Percentiles rank a stretch among this genome's conserved stretches.
These are phyloP conservation scores for Notodonta dromedarius DNA, from an alignment of 2,888 invertebrate genomes.

Conservation along the genomic window DNA sequence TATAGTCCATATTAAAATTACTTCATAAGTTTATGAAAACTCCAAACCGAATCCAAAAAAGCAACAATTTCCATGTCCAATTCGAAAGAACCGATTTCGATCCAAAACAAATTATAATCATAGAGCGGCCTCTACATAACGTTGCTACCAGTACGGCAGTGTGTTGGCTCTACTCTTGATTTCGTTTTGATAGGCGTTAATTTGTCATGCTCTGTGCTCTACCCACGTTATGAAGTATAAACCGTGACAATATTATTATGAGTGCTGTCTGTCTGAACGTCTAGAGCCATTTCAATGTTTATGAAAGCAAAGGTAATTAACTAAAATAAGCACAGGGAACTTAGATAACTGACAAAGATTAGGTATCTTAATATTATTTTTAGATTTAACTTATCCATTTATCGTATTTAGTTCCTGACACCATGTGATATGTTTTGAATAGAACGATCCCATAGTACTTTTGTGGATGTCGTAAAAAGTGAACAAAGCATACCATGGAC, in stretches of 20 bases:
- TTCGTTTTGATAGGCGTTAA: slow-evolving; percentile 75
- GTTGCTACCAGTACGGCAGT: slow-evolving; percentile 39
- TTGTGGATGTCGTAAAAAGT: no score
- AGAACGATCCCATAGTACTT: no score
- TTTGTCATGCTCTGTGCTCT: slow-evolving; percentile 63
- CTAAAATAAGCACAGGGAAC: no score
- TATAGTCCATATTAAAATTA: no score
- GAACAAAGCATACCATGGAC: no score
- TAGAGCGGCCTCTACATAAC: slow-evolving; percentile 22
- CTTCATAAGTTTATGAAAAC: no score
- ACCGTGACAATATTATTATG: slow-evolving; percentile 44
- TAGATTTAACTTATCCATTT: no score
- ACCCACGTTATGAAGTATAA: slow-evolving; percentile 42
- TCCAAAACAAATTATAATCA: background rate
- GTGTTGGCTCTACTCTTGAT: slow-evolving; percentile 57
- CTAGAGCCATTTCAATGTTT: background rate
- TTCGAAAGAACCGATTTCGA: background rate
- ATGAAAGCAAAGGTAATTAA: background rate
- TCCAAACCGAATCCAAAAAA: background rate
- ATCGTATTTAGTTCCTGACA: no score
- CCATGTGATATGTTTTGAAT: no score
- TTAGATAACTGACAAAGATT: no score
- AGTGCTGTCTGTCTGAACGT: slow-evolving; percentile 33
- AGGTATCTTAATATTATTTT: no score
- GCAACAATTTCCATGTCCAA: background rate